Evolutionary conservation across 2,888 invertebrate species (phyloP), one percentile per base, ranked within the genome.

Genomic region (Abscondita cerata): DNA sequence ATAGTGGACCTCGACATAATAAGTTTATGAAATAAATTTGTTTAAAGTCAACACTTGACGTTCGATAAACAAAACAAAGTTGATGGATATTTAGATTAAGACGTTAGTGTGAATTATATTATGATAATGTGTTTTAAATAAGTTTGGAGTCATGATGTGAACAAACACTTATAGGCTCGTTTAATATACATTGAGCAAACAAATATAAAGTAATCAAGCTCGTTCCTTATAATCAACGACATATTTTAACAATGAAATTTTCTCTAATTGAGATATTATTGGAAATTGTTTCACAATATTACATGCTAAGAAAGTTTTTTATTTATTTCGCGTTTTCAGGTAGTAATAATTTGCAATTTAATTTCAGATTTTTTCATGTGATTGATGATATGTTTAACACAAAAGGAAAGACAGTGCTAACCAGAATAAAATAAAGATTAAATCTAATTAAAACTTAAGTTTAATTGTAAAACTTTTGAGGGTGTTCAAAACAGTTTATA

Each of bases 391-490:
- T 8, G 20, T 19, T 18, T 44, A 18, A 44, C n/a, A 44, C 18
- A 18, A 40, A 40, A 12, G 15, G 13, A 40, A 40, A 13, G 40
- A 5, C 12, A 9, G 1, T 16, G 44, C 1, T 18, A 16, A n/a
- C 16, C 11, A 36, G 12, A 36, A 36, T 36, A 36, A 19, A 44
- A 44, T 44, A 44, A 44, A 19, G 18, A 44, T 44, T 18, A 44
- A 44, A 44, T 44, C 16, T 44, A 44, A 44, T 44, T 44, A 44
- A 44, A 44, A 44, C 19, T 44, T 44, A 44, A 18, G 18, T 44
- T 44, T 44, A 44, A 44, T 44, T 44, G 44, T 44, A 44, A 44
- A 44, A 44, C 44, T 44, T 44, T 44, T 44, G 44, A 44, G 44
- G 18, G 44, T 18, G 44, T 44, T 44, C 16, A 44, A 18, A 44